phyloP scores from a whole-genome alignment of 1,140 invertebrate genomes.

The Ceratitis capitata region DNA sequence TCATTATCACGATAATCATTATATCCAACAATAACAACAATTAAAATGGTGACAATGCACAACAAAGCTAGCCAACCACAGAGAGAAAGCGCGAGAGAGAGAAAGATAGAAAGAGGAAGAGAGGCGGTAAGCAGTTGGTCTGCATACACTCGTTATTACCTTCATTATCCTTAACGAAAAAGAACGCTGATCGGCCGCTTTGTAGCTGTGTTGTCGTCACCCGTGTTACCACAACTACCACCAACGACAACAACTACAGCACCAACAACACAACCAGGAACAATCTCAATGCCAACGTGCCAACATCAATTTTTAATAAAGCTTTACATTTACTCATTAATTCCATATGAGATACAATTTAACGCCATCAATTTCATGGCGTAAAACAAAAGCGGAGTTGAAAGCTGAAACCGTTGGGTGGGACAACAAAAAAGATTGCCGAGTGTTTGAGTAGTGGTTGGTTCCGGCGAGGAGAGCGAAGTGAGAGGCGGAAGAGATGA shows the following conservation, averaged over 20 bases:
- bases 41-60: neutral
- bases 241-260: no score
- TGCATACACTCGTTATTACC: neutral
- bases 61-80: no score
- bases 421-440: neutral
- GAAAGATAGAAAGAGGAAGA: no score
- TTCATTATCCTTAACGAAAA: constrained; percentile 14
- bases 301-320: constrained; percentile 22
- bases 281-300: neutral
- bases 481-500: neutral
- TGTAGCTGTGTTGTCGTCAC: neutral
- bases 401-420: constrained; percentile 4
- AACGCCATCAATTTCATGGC: constrained; percentile 32
- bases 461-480: neutral
- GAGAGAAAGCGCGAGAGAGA: no score
- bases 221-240: no score
- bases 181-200: neutral
- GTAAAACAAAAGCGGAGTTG: neutral
- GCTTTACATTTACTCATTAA: constrained; percentile 35
- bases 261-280: neutral
- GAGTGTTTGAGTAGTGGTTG: neutral
- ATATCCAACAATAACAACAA: neutral
- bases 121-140: neutral
- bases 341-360: constrained; percentile 34
- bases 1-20: neutral